These are phyloP conservation scores for Muscidifurax raptorellus DNA, from an alignment of 1,140 invertebrate genomes.

Conservation along the genomic window DNA sequence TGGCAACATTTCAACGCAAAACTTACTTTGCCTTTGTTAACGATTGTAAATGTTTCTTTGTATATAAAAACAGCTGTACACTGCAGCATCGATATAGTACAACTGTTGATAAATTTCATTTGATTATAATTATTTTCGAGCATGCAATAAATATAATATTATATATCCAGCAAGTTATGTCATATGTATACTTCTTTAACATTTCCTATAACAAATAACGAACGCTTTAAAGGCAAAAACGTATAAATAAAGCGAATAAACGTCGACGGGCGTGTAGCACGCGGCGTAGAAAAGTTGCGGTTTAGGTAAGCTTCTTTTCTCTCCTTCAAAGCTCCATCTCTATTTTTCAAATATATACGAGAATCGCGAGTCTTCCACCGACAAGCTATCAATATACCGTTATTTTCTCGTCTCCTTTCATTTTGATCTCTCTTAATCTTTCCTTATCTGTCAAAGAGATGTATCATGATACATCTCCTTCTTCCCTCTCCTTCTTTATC, in stretches of 20 bases:
- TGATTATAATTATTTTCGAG: not conserved
- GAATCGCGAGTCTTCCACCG: constrained; percentile 42
- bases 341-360: constrained; percentile 46
- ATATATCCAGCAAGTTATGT: not conserved
- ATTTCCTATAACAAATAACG: constrained; percentile 33
- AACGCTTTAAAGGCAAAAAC: not conserved
- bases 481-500: constrained; percentile 29
- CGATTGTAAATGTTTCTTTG: constrained; percentile 49
- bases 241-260: constrained; percentile 18
- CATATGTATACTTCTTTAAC: constrained; percentile 52
- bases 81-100: not conserved
- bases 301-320: constrained; percentile 45
- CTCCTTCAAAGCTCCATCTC: constrained; percentile 46
- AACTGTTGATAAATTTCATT: not conserved
- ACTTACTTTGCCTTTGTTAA: not conserved
- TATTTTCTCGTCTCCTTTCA: constrained; percentile 52
- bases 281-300: constrained; percentile 4
- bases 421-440: constrained; percentile 55
- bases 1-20: not conserved
- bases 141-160: constrained; percentile 24
- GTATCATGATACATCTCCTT: constrained; percentile 49
- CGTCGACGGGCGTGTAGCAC: not conserved
- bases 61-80: constrained; percentile 46
- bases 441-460: constrained; percentile 54
- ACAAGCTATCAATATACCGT: constrained; percentile 45